phyloP scores from a whole-genome alignment of 2,797 vertebrate genomes.

The Lagodon rhomboides region DNA sequence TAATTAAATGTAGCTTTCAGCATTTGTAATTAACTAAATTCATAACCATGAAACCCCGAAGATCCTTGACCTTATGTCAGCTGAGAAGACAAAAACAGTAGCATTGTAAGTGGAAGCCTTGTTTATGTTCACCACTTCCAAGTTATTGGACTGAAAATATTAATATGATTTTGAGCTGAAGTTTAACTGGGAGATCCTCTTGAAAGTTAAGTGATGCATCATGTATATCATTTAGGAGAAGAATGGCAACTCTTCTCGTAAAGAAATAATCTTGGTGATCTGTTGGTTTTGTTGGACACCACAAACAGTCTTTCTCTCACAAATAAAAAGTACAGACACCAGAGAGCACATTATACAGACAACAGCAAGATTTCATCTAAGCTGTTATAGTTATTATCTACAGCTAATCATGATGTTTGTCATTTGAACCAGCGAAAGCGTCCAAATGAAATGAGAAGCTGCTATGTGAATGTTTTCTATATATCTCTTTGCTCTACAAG shows the following conservation, averaged over 20 bases:
- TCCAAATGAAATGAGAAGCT: background rate
- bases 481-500: background rate
- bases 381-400: background rate
- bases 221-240: background rate
- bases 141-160: background rate
- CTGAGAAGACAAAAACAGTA: too few relatives aligned
- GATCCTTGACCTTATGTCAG: too few relatives aligned
- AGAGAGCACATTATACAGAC: background rate
- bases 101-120: too few relatives aligned
- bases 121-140: too few relatives aligned
- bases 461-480: background rate
- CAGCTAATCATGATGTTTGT: background rate
- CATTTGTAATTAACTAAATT: too few relatives aligned
- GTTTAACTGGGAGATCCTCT: background rate
- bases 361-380: background rate
- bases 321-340: background rate
- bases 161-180: background rate
- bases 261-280: too few relatives aligned
- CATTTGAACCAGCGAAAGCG: background rate
- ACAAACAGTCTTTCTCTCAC: background rate
- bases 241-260: background rate
- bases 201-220: background rate
- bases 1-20: too few relatives aligned
- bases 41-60: too few relatives aligned
- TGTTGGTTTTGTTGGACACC: background rate